A percentile compares a stretch with the other conserved stretches of the same genome.
phyloP scores from a whole-genome alignment of 2,113 vertebrate species.

The Callithrix jacchus region DNA sequence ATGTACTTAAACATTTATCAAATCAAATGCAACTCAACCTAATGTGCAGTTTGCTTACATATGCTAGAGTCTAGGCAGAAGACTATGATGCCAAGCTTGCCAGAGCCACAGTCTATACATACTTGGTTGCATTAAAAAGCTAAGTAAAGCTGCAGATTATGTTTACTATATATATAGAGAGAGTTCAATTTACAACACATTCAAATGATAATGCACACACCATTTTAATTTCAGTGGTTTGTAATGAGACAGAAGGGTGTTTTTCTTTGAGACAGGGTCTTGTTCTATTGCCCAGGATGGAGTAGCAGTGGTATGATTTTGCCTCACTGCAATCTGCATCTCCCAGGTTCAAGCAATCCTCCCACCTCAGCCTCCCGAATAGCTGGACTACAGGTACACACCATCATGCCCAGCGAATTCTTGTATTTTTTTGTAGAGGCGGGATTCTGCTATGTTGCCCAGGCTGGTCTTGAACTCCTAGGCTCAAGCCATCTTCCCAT shows the following conservation, averaged over 20 bases:
- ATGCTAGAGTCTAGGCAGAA: not conserved
- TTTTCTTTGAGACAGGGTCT: not conserved
- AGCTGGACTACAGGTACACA: not conserved
- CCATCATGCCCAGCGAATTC: not conserved
- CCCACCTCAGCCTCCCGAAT: not conserved
- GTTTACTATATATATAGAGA: not conserved
- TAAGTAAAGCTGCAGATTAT: not conserved
- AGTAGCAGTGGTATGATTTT: not conserved
- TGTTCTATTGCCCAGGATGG: not conserved
- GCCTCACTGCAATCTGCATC: not conserved
- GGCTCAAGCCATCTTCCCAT: no score
- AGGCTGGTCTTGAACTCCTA: no score
- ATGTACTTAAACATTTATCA: not conserved
- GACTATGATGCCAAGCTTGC: not conserved
- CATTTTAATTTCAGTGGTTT: not conserved
- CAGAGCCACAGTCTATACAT: not conserved
- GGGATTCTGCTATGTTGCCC: no score
- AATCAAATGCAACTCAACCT: not conserved
- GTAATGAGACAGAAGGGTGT: not conserved
- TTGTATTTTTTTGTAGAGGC: no score
- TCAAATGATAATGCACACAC: not conserved
- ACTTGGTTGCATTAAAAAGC: not conserved
- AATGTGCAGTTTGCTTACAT: not conserved
- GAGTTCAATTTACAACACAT: not conserved
- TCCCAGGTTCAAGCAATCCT: not conserved